Conservation (phyloP, 2,888 invertebrate genomes). For the Dexiosoma caninum region DNA sequence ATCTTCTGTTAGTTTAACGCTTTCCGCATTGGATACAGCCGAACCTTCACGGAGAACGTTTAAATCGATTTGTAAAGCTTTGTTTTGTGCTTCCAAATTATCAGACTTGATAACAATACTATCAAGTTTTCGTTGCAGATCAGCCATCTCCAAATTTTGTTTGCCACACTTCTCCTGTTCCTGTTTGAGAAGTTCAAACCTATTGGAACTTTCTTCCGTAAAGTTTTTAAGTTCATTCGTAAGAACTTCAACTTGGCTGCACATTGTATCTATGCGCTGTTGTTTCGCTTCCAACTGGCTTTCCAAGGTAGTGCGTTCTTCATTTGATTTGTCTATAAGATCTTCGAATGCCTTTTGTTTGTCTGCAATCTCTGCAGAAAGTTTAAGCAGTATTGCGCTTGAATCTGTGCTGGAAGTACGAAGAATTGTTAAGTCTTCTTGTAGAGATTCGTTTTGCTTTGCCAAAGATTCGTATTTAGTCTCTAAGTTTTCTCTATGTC, state of each 20-base stretch:
- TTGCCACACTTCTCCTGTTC: conserved; percentile 68
- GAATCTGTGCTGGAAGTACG: conserved; percentile 82
- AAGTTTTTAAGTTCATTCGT: conserved; percentile 69
- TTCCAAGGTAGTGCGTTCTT: conserved; percentile 68
- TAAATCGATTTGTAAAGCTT: conserved; percentile 68
- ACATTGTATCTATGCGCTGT: conserved; percentile 68
- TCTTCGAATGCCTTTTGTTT: conserved; percentile 81
- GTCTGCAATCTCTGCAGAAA: conserved; percentile 80
- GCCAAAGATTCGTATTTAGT: conserved; percentile 81
- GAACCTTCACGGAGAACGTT: conserved; percentile 51
- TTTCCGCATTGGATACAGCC: conserved; percentile 65
- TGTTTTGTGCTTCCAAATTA: conserved; percentile 67
- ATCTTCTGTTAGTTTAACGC: conserved; percentile 68
- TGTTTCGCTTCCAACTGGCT: conserved; percentile 69
- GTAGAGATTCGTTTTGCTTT: conserved; percentile 80
- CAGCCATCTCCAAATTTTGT: conserved; percentile 68
- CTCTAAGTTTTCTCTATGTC: conserved; percentile 80
- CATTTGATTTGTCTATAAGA: conserved; percentile 78
- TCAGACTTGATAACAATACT: conserved; percentile 61
- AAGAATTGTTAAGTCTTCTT: conserved; percentile 81
- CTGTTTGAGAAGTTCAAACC: conserved; percentile 66
- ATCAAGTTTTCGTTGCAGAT: conserved; percentile 68
- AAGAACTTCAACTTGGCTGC: conserved; percentile 69
- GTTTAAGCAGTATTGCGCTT: conserved; percentile 80
- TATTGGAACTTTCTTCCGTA: conserved; percentile 66